Conservation (phyloP, 2,113 vertebrate genomes). For the Phylloscopus trochilus region DNA sequence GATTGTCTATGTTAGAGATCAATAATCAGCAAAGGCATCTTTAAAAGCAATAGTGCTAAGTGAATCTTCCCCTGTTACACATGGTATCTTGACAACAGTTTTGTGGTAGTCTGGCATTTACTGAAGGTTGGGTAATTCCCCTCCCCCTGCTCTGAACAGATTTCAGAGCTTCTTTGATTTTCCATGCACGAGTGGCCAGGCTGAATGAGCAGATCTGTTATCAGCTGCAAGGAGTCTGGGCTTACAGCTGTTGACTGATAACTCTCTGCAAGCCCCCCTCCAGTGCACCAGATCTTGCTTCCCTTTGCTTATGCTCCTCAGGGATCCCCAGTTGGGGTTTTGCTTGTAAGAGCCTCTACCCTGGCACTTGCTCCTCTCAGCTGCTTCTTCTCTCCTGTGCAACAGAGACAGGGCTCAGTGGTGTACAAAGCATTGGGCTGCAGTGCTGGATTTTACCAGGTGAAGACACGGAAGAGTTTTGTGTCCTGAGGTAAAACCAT, state of each 20-base stretch:
- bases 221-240: conserved; percentile 12
- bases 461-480: background rate
- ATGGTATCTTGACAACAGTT: background rate
- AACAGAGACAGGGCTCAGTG: background rate
- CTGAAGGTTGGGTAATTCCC: background rate
- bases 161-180: conserved; percentile 28
- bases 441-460: background rate
- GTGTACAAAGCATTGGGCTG: background rate
- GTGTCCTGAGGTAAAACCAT: background rate
- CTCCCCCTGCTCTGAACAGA: background rate
- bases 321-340: background rate
- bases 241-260: conserved; percentile 40
- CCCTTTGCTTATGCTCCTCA: background rate
- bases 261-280: background rate
- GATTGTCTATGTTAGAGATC: background rate
- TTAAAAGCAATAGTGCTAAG: background rate
- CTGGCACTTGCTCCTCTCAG: background rate
- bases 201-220: conserved; percentile 57
- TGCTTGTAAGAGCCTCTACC: background rate
- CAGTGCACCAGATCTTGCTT: background rate
- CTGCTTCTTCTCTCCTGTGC: fast-evolving
- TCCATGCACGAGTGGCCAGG: background rate
- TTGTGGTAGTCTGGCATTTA: background rate
- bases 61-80: background rate
- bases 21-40: background rate